Base-by-base conservation (phyloP, 2,113 vertebrate species). In the Eurystomus gularis region DNA sequence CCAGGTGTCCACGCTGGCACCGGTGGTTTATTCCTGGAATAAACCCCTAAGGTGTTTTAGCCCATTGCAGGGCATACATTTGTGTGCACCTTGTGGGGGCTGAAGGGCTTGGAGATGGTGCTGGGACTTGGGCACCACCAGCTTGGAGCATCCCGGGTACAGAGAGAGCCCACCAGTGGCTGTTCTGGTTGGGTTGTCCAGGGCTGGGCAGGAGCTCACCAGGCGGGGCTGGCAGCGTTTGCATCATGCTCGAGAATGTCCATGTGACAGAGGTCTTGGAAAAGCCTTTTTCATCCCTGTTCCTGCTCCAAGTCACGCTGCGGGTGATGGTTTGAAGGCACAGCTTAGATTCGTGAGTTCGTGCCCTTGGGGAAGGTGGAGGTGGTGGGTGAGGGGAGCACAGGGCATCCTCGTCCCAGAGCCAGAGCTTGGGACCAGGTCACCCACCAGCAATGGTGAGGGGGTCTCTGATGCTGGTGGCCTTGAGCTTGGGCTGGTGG, bases 1-100 rank as follows among this genome's bases (percentile, higher is more conserved):
- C 13, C 0, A 0, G 3, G 17, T 18, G n/a, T 70, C 81, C 12
- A 1, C 0, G 0, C 29, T 52, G 62, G 17, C 54, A 17, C 15
- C 0, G 1, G 29, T 42, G 25, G 7, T 31, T 78, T 81, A 33
- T 84, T 80, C 35, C 64, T 44, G 31, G n/a, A 15, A 28, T 33
- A 26, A 73, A 10, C 10, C 66, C 85, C 57, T 48, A 3, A 54
- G 31, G 8, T 0, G 0, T 49, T 72, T 55, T 8, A 64, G 37
- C 37, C 31, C 4, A 0, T 35, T 0, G 2, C 4, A 6, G 29
- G 14, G 9, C 1, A 2, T 6, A 17, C 2, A 0, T 69, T 61
- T 0, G 21, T 25, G 26, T n/a, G 33, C 5, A 18, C 16, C 7
- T 25, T 2, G 2, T 0, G 4, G 11, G 57, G 17, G 10, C 21